Evolutionary conservation across 2,113 vertebrate species (phyloP).

Genomic region (Notarius lentiginosus): DNA sequence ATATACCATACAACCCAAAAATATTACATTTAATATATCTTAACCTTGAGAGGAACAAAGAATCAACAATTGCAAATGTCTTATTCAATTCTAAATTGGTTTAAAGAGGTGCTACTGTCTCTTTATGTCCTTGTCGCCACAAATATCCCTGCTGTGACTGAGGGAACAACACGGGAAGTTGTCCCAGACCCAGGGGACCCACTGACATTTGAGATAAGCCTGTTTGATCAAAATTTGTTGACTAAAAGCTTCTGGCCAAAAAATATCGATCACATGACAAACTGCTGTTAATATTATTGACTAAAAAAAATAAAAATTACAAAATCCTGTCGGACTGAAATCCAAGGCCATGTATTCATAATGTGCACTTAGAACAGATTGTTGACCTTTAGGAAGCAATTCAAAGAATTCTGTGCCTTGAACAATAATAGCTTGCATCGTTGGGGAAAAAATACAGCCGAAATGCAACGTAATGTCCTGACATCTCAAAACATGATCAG

Average conservation of each 20-base stretch:
- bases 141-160: neutral
- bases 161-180: conserved; percentile 4
- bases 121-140: neutral
- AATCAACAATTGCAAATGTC: neutral
- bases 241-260: conserved; percentile 6
- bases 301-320: too few species aligned
- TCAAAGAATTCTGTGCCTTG: neutral
- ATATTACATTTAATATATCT: neutral
- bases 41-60: neutral
- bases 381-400: neutral
- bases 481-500: too few species aligned
- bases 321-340: neutral
- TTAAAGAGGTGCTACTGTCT: neutral
- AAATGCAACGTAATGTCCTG: neutral
- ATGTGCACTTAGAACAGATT: neutral
- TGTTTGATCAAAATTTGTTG: neutral
- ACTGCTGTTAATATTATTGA: neutral
- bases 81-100: neutral
- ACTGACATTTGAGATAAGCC: conserved; percentile 2
- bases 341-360: neutral
- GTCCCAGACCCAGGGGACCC: conserved; percentile 7
- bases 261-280: conserved; percentile 1
- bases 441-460: neutral
- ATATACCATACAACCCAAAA: neutral
- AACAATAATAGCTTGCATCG: neutral